These are phyloP conservation scores for Drosophila nebulosa DNA, from an alignment of 1,140 invertebrate genomes.

Conservation along the genomic window DNA sequence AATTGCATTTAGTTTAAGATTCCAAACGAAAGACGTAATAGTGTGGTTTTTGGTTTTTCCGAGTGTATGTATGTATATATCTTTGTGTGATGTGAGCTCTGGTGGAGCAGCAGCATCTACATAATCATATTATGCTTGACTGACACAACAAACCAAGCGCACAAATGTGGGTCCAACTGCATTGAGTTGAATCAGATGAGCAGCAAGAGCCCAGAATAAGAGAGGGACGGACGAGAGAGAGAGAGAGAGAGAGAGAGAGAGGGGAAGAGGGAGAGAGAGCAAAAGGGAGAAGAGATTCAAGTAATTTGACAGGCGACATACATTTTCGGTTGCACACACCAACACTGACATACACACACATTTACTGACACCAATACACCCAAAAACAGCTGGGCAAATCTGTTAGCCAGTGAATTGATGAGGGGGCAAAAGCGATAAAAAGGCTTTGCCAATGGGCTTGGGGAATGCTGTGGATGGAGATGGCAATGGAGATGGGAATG, in stretches of 20 bases:
- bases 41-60: neutral
- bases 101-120: constrained; percentile 51
- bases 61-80: constrained; percentile 16
- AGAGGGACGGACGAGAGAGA: neutral
- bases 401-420: constrained; percentile 76
- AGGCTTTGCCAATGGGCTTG: constrained; percentile 61
- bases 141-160: constrained; percentile 76
- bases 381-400: constrained; percentile 68
- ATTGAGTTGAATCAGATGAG: constrained; percentile 47
- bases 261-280: neutral
- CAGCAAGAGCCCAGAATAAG: neutral
- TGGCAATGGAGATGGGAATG: no score
- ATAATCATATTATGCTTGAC: constrained; percentile 79
- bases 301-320: constrained; percentile 78
- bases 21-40: neutral
- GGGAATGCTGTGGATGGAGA: constrained; percentile 24
- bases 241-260: neutral
- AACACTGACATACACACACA: constrained; percentile 16
- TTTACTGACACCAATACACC: constrained; percentile 3
- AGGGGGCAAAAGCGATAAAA: constrained; percentile 74
- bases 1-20: neutral
- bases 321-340: constrained; percentile 55
- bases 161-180: constrained; percentile 77
- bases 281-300: constrained; percentile 64
- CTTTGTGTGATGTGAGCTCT: constrained; percentile 6